Evolutionary conservation across 2,888 invertebrate genomes (phyloP).

Genomic region (Drosophila diplacantha): DNA sequence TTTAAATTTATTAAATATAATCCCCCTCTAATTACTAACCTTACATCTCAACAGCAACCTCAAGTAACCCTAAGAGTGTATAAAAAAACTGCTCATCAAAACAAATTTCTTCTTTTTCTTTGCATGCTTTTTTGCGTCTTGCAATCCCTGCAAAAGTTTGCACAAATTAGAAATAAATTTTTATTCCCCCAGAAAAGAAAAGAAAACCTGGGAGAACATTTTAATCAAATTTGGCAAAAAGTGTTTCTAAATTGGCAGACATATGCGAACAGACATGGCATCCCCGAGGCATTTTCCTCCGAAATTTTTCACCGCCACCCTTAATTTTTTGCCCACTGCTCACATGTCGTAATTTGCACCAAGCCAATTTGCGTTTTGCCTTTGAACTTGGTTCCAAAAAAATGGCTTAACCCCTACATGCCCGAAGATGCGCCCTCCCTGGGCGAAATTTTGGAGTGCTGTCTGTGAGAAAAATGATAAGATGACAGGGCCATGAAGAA

Average conservation of each 20-base stretch:
- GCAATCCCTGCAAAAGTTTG: conserved; percentile 39
- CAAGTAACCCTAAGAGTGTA: background rate
- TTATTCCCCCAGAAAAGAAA: conserved; percentile 14
- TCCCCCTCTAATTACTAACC: background rate
- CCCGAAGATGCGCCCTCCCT: conserved; percentile 7
- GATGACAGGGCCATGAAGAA: conserved; percentile 65
- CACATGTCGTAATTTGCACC: conserved; percentile 65
- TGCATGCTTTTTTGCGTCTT: background rate
- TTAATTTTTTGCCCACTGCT: conserved; percentile 21
- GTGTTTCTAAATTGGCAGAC: conserved; percentile 69
- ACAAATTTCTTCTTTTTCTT: background rate
- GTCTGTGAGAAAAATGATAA: conserved; percentile 70
- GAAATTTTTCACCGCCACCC: conserved; percentile 1
- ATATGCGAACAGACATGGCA: conserved; percentile 30
- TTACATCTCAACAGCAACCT: background rate
- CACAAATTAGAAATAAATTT: conserved; percentile 52
- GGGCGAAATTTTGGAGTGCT: conserved; percentile 1
- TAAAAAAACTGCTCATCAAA: background rate
- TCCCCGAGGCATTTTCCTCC: conserved; percentile 21
- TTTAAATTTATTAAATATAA: background rate
- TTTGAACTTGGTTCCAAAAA: conserved; percentile 67
- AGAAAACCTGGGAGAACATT: conserved; percentile 51
- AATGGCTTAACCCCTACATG: conserved; percentile 58
- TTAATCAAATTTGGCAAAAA: conserved; percentile 69
- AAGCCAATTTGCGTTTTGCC: conserved; percentile 63